Percentiles rank a stretch among this genome's conserved stretches.
Evolutionary conservation across 1,140 invertebrate genomes (phyloP).

Genomic region (honey bee (Apis mellifera)): DNA sequence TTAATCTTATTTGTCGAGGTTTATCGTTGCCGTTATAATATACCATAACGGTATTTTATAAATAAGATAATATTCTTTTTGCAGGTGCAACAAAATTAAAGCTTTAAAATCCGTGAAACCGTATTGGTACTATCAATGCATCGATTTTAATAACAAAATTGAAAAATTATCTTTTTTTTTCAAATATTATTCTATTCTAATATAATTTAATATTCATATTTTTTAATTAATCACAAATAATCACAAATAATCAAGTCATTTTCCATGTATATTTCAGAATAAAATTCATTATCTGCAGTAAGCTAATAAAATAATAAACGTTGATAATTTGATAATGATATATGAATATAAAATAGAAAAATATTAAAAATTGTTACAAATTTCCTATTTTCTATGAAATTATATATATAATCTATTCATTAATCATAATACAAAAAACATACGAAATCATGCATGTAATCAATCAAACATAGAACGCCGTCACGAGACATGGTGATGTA

Average conservation of each 20-base stretch:
- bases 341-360: not conserved
- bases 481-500: constrained; percentile 36
- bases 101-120: not conserved
- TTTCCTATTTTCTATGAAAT: not conserved
- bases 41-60: constrained; percentile 42
- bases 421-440: not conserved
- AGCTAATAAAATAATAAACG: too few species aligned
- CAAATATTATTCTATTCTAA: not conserved
- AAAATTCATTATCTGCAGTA: not conserved
- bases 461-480: constrained; percentile 9
- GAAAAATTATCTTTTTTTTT: too few species aligned
- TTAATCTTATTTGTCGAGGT: constrained; percentile 42
- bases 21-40: constrained; percentile 51
- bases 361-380: not conserved
- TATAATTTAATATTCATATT: not conserved
- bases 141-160: not conserved
- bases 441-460: not conserved
- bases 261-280: not conserved
- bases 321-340: too few species aligned
- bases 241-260: not conserved
- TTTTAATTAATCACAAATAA: not conserved
- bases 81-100: not conserved
- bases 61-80: constrained; percentile 27
- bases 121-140: not conserved
- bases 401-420: not conserved